Percentiles rank a stretch among this genome's conserved stretches.
Evolutionary conservation across 37 sponge, comb jelly and placozoan species (phyloP).

Genomic region (Haliclona indistincta): DNA sequence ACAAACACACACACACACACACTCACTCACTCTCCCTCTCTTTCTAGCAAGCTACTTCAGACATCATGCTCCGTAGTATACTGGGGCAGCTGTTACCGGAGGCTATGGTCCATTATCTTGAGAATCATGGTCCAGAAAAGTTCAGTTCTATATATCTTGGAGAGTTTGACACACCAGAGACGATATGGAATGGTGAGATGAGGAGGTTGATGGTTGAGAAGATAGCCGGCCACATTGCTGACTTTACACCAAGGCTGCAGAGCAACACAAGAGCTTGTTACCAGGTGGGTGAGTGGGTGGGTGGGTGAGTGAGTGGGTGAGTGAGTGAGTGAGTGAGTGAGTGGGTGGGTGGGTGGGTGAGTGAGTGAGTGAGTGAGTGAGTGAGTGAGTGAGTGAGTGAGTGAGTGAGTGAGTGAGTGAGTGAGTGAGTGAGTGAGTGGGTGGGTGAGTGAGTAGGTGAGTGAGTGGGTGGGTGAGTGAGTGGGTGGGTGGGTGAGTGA

Average conservation of each 20-base stretch:
- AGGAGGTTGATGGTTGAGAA: slow-evolving; percentile 97
- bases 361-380: slow-evolving; percentile 38
- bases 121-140: slow-evolving; percentile 97
- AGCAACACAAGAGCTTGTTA: slow-evolving; percentile 96
- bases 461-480: no score
- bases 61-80: slow-evolving; percentile 88
- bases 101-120: slow-evolving; percentile 98
- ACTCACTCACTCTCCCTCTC: not conserved
- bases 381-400: not conserved
- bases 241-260: slow-evolving; percentile 92
- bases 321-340: no score
- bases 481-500: no score
- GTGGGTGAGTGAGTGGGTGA: no score
- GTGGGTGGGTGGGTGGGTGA: no score
- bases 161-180: slow-evolving; percentile 99
- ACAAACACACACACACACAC: not conserved
- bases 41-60: slow-evolving; percentile 65
- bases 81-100: slow-evolving; percentile 92
- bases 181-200: slow-evolving; percentile 99
- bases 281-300: no score
- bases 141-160: slow-evolving; percentile 97
- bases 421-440: no score
- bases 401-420: not conserved
- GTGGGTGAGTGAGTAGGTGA: no score
- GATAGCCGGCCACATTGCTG: slow-evolving; percentile 96